Evolutionary conservation across 2,888 invertebrate species (phyloP).

Genomic region (Eristalis arbustorum): DNA sequence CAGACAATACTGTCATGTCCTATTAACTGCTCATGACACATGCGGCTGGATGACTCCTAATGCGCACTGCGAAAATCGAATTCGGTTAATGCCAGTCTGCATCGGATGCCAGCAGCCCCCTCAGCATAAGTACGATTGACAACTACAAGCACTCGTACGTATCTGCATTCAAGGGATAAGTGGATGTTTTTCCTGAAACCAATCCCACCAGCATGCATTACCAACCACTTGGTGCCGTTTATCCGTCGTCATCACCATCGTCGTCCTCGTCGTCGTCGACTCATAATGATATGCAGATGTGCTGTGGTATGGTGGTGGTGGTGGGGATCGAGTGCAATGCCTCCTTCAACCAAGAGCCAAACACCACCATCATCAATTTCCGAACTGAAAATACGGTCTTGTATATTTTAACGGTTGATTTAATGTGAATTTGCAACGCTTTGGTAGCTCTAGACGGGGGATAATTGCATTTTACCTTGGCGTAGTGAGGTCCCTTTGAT

Average conservation of each 20-base stretch:
- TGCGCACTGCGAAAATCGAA: conserved; percentile 37
- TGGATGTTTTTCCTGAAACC: neutral
- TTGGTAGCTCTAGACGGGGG: conserved; percentile 52
- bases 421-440: conserved; percentile 62
- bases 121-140: neutral
- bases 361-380: conserved; percentile 41
- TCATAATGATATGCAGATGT: conserved; percentile 23
- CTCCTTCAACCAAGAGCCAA: conserved; percentile 27
- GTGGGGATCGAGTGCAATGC: neutral
- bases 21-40: neutral
- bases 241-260: neutral
- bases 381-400: conserved; percentile 50
- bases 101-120: conserved; percentile 5
- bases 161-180: conserved; percentile 10
- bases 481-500: conserved; percentile 49
- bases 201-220: neutral
- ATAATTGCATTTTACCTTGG: conserved; percentile 60
- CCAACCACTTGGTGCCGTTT: neutral
- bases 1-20: neutral
- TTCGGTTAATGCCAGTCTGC: conserved; percentile 13
- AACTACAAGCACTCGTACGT: neutral
- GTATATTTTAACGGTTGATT: conserved; percentile 64
- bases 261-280: too few species aligned
- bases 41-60: neutral
- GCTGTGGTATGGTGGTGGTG: neutral